phyloP scores from a whole-genome alignment of 1,140 invertebrate species.

The Thaumatotibia leucotreta region DNA sequence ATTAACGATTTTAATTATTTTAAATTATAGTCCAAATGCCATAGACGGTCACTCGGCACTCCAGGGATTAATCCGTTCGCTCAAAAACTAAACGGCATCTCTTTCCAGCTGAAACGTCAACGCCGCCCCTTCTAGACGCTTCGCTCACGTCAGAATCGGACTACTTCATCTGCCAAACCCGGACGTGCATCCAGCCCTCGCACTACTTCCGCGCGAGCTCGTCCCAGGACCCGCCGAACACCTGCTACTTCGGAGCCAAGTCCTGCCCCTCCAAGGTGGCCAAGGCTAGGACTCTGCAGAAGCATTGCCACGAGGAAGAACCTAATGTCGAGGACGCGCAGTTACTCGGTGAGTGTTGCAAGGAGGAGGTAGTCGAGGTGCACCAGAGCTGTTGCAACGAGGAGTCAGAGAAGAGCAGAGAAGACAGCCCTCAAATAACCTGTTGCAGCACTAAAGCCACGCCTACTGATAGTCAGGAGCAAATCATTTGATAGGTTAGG shows the following conservation, averaged over 20 bases:
- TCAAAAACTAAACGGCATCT: constrained; percentile 21
- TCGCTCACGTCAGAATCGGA: constrained; percentile 49
- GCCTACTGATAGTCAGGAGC: constrained; percentile 54
- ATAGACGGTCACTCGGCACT: too few relatives aligned
- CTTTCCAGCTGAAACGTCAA: constrained; percentile 54
- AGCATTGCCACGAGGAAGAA: constrained; percentile 31
- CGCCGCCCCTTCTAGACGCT: constrained; percentile 52
- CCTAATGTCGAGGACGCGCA: constrained; percentile 56
- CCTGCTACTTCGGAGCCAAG: constrained; percentile 56
- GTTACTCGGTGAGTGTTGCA: constrained; percentile 41
- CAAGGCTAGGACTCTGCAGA: constrained; percentile 37
- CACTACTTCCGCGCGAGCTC: constrained; percentile 27
- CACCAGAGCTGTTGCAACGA: constrained; percentile 36
- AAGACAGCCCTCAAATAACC: constrained; percentile 55
- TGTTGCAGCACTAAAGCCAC: constrained; percentile 45
- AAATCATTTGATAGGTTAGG: constrained; percentile 38
- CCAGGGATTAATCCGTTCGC: too few relatives aligned
- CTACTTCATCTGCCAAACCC: constrained; percentile 55
- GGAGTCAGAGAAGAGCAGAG: constrained; percentile 27
- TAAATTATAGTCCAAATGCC: too few relatives aligned
- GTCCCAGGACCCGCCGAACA: constrained; percentile 20
- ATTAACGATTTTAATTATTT: too few relatives aligned
- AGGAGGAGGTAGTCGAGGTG: constrained; percentile 31
- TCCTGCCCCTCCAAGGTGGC: constrained; percentile 58
- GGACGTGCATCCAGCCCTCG: constrained; percentile 62